Evolutionary conservation across 1,140 invertebrate species (phyloP).

Genomic region (Diachasmimorpha longicaudata): DNA sequence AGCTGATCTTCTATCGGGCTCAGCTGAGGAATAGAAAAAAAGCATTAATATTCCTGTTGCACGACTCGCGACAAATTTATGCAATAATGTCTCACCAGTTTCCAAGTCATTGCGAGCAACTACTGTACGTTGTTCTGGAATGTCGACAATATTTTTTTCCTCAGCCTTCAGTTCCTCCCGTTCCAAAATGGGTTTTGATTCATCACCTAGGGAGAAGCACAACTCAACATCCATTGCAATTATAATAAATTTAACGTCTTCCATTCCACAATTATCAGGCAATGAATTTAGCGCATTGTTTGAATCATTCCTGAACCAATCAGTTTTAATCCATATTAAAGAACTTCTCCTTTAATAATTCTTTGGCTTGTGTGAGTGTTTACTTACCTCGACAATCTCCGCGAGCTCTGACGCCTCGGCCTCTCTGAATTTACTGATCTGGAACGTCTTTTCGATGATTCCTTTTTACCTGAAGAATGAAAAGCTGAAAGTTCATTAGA

Average conservation of each 20-base stretch:
- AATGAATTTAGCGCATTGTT: too few species aligned
- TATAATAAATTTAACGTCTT: too few species aligned
- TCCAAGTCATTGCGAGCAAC: constrained; percentile 26
- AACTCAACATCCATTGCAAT: background rate
- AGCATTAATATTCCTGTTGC: background rate
- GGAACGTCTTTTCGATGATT: background rate
- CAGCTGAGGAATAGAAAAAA: background rate
- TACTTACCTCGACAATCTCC: background rate
- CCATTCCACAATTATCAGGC: too few species aligned
- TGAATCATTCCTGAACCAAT: too few species aligned
- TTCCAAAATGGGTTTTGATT: constrained; percentile 45
- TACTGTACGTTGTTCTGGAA: constrained; percentile 40
- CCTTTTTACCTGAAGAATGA: background rate
- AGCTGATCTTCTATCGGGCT: background rate
- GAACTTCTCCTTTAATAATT: background rate
- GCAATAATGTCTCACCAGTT: constrained; percentile 21
- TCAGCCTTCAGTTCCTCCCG: constrained; percentile 39
- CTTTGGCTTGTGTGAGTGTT: too few species aligned
- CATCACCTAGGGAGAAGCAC: constrained; percentile 36
- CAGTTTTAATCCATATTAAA: background rate
- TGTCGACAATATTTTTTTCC: constrained; percentile 17
- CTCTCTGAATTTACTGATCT: background rate
- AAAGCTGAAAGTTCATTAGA: background rate
- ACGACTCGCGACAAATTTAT: background rate
- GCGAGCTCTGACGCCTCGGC: background rate